Evolutionary conservation across 2,888 invertebrate species (phyloP).

Genomic region (Drosophila mulleri): DNA sequence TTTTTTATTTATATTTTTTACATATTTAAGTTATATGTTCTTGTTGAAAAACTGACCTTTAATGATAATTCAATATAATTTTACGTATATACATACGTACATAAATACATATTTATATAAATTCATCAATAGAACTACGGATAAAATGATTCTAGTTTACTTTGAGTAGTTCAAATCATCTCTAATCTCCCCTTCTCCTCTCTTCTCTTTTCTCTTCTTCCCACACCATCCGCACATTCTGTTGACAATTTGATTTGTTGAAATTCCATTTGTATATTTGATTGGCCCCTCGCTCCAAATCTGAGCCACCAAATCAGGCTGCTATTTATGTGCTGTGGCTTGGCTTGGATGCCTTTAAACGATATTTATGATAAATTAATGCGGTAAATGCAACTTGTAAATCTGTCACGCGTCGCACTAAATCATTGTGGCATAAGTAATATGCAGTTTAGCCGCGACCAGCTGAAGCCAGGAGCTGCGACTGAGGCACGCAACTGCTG

Average conservation of each 20-base stretch:
- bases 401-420: slow-evolving; percentile 84
- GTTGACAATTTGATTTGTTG: background rate
- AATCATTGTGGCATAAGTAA: slow-evolving; percentile 81
- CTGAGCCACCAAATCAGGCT: slow-evolving; percentile 21
- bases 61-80: no score
- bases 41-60: no score
- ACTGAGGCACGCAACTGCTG: slow-evolving; percentile 18
- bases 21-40: no score
- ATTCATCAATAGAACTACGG: no score
- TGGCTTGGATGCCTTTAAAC: slow-evolving; percentile 18
- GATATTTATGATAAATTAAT: slow-evolving; percentile 80
- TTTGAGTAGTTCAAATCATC: no score
- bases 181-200: no score
- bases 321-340: slow-evolving; percentile 38
- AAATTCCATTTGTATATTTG: slow-evolving; percentile 10
- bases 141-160: no score
- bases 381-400: slow-evolving; percentile 82
- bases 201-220: no score
- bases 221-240: background rate
- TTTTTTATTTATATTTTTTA: no score
- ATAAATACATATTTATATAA: no score
- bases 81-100: no score
- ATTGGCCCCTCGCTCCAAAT: slow-evolving; percentile 10
- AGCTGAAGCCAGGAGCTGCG: slow-evolving; percentile 26
- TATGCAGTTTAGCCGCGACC: slow-evolving; percentile 67